phyloP scores from a whole-genome alignment of 2,113 vertebrate species.

The Aythya baeri region DNA sequence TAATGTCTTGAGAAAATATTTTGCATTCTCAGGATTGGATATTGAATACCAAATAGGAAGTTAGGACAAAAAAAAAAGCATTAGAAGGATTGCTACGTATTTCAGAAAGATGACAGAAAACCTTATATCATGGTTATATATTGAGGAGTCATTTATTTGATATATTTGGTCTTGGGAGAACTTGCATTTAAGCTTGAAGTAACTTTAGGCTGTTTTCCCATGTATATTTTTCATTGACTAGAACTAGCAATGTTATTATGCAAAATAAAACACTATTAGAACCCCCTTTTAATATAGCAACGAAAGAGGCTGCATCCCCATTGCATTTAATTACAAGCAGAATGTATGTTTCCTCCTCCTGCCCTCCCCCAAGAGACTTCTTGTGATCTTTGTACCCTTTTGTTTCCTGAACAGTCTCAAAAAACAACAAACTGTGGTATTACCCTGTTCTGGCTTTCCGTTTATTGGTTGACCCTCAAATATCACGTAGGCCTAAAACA shows the following conservation, averaged over 20 bases:
- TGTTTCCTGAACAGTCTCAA: background rate
- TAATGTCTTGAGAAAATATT: background rate
- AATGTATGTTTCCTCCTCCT: background rate
- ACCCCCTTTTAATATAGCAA: background rate
- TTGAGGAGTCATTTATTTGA: background rate
- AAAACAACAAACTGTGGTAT: background rate
- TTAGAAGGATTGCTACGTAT: background rate
- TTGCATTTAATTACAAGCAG: background rate
- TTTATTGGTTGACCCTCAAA: background rate
- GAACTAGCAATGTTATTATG: background rate
- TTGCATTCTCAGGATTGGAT: background rate
- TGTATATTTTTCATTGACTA: background rate
- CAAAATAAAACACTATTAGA: background rate
- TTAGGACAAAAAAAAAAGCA: background rate
- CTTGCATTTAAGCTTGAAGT: background rate
- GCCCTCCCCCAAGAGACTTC: background rate
- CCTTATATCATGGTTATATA: background rate
- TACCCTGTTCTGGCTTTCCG: background rate
- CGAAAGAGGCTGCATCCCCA: background rate
- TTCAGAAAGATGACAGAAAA: background rate
- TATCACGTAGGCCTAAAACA: conserved; percentile 11
- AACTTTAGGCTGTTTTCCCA: background rate
- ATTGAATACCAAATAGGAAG: background rate
- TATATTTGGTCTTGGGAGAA: background rate
- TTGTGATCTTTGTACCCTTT: background rate